Base-by-base conservation (phyloP, 2,797 vertebrate genomes). In the Brotula barbata region DNA sequence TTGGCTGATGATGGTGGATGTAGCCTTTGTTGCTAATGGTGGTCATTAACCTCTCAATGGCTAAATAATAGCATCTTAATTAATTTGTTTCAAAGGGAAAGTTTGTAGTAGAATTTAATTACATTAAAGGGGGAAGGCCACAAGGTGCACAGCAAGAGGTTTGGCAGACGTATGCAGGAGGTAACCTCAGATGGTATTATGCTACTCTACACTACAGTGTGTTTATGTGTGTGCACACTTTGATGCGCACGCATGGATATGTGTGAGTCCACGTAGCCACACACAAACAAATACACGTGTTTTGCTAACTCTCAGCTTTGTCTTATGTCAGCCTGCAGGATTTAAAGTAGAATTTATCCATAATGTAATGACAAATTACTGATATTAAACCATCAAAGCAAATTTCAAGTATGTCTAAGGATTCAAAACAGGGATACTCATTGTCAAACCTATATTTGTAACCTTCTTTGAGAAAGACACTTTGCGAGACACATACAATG, bases 1-100 rank as follows among this genome's bases (percentile, higher is more conserved):
- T 97, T 95, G 91, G 94, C 91, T 95, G 94, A 96, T 94, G 94
- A 93, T 91, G 89, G 91, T 94, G 92, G 91, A 92, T 93, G 92
- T 93, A 95, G 93, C 92, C 91, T 93, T 94, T 93, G 91, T 92
- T 92, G 90, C 92, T 94, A 93, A 93, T 95, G 93, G 87, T 66
- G 86, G 84, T 91, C 90, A 90, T 94, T 95, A 95, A 94, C 91
- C 93, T 94, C 91, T 93, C 91, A 87, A 92, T 90, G 90, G 88
- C 88, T 93, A 92, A 93, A 92, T 93, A 92, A 93, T 92, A 91
- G 87, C 89, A 88, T 90, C 88, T 89, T 91, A 92, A 93, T 93
- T 92, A 91, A 92, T 92, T 90, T 68, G 87, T 84, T 92, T 91
- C 85, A 89, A 89, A 89, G 87, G 88, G 82, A 90, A 91, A 88